Evolutionary conservation across 2,888 invertebrate genomes (phyloP).

Genomic region (Pammene fasciana): DNA sequence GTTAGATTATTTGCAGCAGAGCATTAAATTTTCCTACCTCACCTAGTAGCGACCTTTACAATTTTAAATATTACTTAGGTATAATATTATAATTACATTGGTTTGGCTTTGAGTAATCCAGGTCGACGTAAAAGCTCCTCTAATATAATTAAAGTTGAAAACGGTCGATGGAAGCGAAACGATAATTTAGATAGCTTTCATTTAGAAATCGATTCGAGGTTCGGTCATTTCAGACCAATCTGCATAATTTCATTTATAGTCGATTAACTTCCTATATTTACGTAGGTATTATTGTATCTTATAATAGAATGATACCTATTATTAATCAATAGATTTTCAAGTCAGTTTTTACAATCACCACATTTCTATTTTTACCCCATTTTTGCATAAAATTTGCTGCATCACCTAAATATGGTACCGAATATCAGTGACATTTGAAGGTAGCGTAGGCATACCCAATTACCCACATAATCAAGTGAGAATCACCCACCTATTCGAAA

Average conservation of each 20-base stretch:
- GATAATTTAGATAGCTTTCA: slow-evolving; percentile 24
- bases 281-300: not conserved
- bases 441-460: not conserved
- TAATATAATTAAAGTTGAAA: slow-evolving; percentile 2
- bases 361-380: too few relatives aligned
- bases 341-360: too few relatives aligned
- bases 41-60: not conserved
- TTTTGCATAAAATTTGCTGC: too few relatives aligned
- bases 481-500: slow-evolving; percentile 20
- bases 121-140: slow-evolving; percentile 29
- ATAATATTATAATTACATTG: slow-evolving; percentile 19
- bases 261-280: not conserved
- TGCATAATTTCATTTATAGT: slow-evolving; percentile 2
- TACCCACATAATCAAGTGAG: slow-evolving; percentile 3
- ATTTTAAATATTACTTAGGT: slow-evolving; percentile 22
- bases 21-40: too few relatives aligned
- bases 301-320: too few relatives aligned
- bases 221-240: not conserved
- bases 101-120: slow-evolving; percentile 11
- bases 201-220: slow-evolving; percentile 3
- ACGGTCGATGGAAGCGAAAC: slow-evolving; percentile 18
- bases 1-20: too few relatives aligned
- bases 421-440: not conserved
- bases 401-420: not conserved
- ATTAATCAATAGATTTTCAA: too few relatives aligned